A percentile compares a stretch with the other conserved stretches of the same genome.
These are phyloP conservation scores for Oncorhynchus tshawytscha DNA, from an alignment of 2,113 vertebrate species.

Conservation along the genomic window DNA sequence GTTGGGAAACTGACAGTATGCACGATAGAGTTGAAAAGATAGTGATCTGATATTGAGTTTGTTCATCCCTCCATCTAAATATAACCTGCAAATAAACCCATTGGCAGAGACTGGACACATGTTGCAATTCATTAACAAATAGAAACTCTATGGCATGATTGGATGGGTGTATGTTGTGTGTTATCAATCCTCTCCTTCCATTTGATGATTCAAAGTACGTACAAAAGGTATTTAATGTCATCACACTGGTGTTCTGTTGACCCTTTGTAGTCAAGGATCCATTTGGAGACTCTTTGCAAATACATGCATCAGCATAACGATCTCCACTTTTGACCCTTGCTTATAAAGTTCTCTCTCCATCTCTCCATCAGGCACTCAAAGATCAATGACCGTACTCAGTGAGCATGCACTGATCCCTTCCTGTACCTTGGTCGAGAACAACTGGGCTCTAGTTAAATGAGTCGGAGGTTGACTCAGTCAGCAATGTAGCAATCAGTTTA, in stretches of 20 bases:
- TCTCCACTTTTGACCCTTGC: background rate
- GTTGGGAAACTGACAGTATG: too few relatives aligned
- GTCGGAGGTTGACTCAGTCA: background rate
- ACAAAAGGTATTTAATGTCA: background rate
- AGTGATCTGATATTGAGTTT: background rate
- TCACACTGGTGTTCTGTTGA: background rate
- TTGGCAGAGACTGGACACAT: background rate
- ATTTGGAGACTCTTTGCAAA: background rate
- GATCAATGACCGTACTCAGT: slow-evolving; percentile 26
- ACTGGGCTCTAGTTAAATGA: background rate
- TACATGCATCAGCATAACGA: background rate
- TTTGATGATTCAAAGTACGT: background rate
- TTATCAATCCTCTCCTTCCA: background rate
- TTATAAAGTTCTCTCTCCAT: background rate
- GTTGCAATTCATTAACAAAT: background rate
- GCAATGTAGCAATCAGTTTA: background rate
- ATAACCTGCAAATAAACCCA: background rate
- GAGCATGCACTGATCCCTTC: slow-evolving; percentile 16
- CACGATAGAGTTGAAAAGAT: background rate
- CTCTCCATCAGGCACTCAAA: slow-evolving; percentile 1
- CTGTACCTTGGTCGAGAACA: slow-evolving; percentile 35
- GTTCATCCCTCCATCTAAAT: background rate
- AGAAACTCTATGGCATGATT: background rate
- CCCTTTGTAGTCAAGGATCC: background rate
- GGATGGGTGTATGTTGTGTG: background rate